Evolutionary conservation across 2,888 invertebrate genomes (phyloP).

Genomic region (Brenthis hecate): DNA sequence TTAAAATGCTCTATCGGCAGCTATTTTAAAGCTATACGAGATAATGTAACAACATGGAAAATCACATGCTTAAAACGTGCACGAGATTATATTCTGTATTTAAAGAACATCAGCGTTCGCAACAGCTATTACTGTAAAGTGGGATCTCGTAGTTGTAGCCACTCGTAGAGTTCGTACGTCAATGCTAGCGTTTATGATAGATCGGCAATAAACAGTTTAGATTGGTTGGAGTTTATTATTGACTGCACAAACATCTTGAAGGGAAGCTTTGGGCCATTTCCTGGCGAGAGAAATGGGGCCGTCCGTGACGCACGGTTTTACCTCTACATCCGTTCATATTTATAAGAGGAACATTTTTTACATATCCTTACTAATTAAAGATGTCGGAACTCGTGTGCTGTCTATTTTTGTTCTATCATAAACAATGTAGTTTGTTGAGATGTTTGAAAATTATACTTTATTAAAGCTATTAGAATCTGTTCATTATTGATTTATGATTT

Average conservation of each 20-base stretch:
- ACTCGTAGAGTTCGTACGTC: conserved; percentile 34
- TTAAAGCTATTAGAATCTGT: background rate
- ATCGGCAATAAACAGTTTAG: conserved; percentile 50
- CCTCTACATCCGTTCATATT: conserved; percentile 70
- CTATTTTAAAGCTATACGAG: background rate
- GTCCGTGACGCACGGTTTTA: conserved; percentile 69
- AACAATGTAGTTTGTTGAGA: background rate
- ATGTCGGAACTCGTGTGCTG: conserved; percentile 31
- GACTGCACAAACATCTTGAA: conserved; percentile 73
- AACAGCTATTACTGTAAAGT: conserved; percentile 32
- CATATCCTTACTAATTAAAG: conserved; percentile 48
- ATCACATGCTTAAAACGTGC: conserved; percentile 4
- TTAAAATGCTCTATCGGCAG: conserved; percentile 4
- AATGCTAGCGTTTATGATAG: conserved; percentile 52
- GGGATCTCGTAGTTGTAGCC: conserved; percentile 17
- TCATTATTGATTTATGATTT: background rate
- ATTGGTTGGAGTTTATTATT: conserved; percentile 72
- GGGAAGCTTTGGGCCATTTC: conserved; percentile 76
- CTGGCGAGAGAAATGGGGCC: conserved; percentile 77
- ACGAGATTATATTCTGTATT: conserved; percentile 10
- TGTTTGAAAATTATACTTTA: background rate
- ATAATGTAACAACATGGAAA: conserved; percentile 3
- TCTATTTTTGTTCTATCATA: conserved; percentile 27
- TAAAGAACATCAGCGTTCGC: conserved; percentile 13
- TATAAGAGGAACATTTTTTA: conserved; percentile 55